Conservation (phyloP, 30 jellyfish, hydroid and myxozoan genomes). For the Pseudorhiza aurosa region DNA sequence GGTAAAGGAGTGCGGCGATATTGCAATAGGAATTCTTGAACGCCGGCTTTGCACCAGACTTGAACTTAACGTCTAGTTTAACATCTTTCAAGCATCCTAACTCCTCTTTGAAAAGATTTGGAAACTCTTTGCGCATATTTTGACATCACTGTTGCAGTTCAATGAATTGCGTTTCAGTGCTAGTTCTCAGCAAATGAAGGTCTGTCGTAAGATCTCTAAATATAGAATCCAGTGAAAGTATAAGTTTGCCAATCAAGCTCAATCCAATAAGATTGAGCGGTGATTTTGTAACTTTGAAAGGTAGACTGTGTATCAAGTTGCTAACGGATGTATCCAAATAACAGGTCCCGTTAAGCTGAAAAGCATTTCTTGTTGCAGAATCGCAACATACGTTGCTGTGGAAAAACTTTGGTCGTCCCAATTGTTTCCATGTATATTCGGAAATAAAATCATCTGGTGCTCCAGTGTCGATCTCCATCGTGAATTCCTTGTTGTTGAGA, state of each 20-base stretch:
- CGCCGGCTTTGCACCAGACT: constrained; percentile 24
- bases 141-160: too few species aligned
- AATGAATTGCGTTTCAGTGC: constrained; percentile 4
- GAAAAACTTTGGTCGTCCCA: constrained; percentile 43
- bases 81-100: constrained; percentile 28
- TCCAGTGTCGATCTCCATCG: constrained; percentile 36
- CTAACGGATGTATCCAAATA: constrained; percentile 19
- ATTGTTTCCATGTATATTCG: constrained; percentile 13
- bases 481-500: constrained; percentile 29
- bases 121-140: constrained; percentile 1
- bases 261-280: constrained; percentile 37
- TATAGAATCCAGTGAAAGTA: constrained; percentile 14
- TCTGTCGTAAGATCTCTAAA: constrained; percentile 14
- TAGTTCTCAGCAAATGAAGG: constrained; percentile 35
- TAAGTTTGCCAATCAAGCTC: constrained; percentile 14
- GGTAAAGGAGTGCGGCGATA: constrained; percentile 24
- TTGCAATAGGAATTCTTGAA: constrained; percentile 33
- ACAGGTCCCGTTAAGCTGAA: constrained; percentile 16
- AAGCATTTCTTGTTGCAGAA: constrained; percentile 31
- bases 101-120: constrained; percentile 12
- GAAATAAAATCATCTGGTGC: constrained; percentile 1
- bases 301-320: constrained; percentile 27
- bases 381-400: constrained; percentile 10
- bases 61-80: constrained; percentile 28
- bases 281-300: constrained; percentile 4